phyloP scores from a whole-genome alignment of 2,797 vertebrate genomes.

The Dromococcyx pavoninus region DNA sequence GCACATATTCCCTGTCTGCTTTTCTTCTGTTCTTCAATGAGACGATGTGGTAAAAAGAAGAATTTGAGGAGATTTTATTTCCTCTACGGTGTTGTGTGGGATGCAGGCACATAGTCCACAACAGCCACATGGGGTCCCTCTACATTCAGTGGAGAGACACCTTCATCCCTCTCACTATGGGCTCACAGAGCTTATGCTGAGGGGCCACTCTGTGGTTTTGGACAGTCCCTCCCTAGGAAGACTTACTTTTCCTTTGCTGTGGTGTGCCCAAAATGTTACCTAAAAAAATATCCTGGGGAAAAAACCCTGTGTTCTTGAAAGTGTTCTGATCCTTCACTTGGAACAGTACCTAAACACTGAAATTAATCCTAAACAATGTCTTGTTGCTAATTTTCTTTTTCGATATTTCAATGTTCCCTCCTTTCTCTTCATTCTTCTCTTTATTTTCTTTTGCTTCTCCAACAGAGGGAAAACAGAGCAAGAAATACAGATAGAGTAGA shows the following conservation, averaged over 20 bases:
- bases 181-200: neutral
- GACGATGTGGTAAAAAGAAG: neutral
- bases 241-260: neutral
- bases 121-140: slow-evolving; percentile 60
- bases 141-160: slow-evolving; percentile 39
- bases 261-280: neutral
- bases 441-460: neutral
- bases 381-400: neutral
- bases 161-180: neutral
- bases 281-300: neutral
- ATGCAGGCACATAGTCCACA: neutral
- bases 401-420: neutral
- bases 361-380: neutral
- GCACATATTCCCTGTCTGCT: neutral
- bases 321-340: neutral
- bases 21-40: neutral
- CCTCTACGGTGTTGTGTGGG: neutral
- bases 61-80: neutral
- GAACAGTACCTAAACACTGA: neutral
- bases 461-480: neutral
- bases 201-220: neutral
- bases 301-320: neutral
- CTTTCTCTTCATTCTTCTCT: neutral
- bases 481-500: neutral
- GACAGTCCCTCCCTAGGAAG: neutral